phyloP scores from a whole-genome alignment of 1,140 invertebrate genomes.

The Zaprionus kolodkinae region DNA sequence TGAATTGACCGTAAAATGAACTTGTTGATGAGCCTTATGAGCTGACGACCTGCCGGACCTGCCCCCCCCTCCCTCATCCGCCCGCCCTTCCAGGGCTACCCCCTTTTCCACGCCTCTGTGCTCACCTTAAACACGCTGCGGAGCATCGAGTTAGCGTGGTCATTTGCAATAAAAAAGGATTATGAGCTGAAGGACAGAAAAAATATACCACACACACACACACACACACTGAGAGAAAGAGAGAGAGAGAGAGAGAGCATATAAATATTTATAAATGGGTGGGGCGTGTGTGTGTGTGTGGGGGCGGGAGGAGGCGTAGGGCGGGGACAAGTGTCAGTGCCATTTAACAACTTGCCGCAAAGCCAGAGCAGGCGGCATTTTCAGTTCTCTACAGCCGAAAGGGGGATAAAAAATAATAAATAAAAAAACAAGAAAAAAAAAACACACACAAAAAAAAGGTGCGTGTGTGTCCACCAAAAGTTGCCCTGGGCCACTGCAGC shows the following conservation, averaged over 20 bases:
- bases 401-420: constrained; percentile 10
- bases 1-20: constrained; percentile 84
- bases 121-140: constrained; percentile 39
- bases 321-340: constrained; percentile 68
- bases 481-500: constrained; percentile 14
- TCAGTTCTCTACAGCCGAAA: constrained; percentile 6
- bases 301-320: background rate
- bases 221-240: constrained; percentile 4
- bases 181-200: constrained; percentile 75
- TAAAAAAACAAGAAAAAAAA: background rate
- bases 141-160: constrained; percentile 75
- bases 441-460: constrained; percentile 30
- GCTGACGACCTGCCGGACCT: constrained; percentile 51
- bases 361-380: constrained; percentile 26
- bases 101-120: too few relatives aligned
- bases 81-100: too few relatives aligned
- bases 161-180: constrained; percentile 82
- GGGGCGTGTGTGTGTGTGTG: background rate
- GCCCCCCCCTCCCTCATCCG: too few relatives aligned
- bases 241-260: constrained; percentile 34
- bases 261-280: constrained; percentile 74
- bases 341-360: constrained; percentile 79
- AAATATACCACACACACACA: constrained; percentile 16
- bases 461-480: constrained; percentile 44
- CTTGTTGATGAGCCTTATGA: constrained; percentile 82